phyloP scores from a whole-genome alignment of 2,888 invertebrate species.

The Ganaspis brasiliensis region DNA sequence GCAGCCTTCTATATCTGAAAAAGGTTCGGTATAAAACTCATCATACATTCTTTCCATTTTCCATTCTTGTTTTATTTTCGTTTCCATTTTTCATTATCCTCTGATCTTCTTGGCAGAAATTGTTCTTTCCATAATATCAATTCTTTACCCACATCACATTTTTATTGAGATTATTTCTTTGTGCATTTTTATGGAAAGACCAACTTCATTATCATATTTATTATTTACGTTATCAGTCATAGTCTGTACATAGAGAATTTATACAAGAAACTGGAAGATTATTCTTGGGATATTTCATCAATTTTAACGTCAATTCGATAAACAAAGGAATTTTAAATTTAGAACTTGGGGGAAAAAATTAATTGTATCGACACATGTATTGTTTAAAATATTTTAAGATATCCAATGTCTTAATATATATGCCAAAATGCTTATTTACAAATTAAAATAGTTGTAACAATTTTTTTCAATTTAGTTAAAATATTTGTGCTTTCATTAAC shows the following conservation, averaged over 20 bases:
- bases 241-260: not conserved
- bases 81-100: not conserved
- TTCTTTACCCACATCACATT: not conserved
- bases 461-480: too few species aligned
- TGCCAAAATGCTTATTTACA: too few species aligned
- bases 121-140: not conserved
- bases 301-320: not conserved
- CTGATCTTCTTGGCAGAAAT: not conserved
- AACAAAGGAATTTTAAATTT: not conserved
- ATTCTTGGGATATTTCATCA: not conserved
- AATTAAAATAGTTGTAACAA: too few species aligned
- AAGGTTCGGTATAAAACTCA: conserved; percentile 76
- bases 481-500: too few species aligned
- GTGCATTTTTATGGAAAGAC: not conserved
- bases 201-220: not conserved
- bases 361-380: too few species aligned
- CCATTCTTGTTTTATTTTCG: not conserved
- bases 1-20: conserved; percentile 81
- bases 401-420: too few species aligned
- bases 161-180: not conserved
- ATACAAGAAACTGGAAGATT: not conserved
- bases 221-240: conserved; percentile 1
- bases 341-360: too few species aligned
- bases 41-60: conserved; percentile 51
- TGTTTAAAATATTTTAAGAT: too few species aligned